A percentile compares a stretch with the other conserved stretches of the same genome.
These are phyloP conservation scores for Corvus hawaiiensis DNA, from an alignment of 2,113 vertebrate genomes.

Conservation along the genomic window DNA sequence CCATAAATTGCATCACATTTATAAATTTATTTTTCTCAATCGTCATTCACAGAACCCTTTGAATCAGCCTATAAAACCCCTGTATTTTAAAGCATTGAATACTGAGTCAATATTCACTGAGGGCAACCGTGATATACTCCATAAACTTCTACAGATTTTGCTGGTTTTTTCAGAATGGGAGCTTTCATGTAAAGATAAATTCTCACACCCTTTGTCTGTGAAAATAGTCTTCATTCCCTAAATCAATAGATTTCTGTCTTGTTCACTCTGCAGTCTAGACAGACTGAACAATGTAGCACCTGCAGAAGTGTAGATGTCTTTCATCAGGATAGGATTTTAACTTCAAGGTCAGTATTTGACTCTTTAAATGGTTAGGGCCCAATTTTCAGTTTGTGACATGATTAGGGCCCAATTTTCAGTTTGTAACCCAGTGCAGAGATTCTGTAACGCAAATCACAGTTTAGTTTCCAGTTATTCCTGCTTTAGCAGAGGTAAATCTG, in stretches of 20 bases:
- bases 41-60: background rate
- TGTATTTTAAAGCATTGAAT: background rate
- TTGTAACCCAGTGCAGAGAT: background rate
- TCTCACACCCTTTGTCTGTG: background rate
- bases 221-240: background rate
- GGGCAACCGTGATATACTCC: background rate
- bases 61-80: background rate
- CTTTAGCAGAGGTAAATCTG: background rate
- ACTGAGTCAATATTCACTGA: background rate
- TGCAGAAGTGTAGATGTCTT: background rate
- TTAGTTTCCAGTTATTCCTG: background rate
- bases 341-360: background rate
- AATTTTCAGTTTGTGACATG: background rate
- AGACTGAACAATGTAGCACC: background rate
- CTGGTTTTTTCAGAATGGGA: background rate
- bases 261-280: background rate
- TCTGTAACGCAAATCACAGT: background rate
- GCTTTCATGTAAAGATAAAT: background rate
- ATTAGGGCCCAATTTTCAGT: background rate
- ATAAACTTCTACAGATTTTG: background rate
- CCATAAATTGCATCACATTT: background rate
- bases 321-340: background rate
- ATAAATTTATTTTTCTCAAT: background rate
- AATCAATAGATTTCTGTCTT: background rate
- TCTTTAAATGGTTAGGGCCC: background rate